Conservation (phyloP, 2,113 vertebrate genomes). For the Melozone crissalis region DNA sequence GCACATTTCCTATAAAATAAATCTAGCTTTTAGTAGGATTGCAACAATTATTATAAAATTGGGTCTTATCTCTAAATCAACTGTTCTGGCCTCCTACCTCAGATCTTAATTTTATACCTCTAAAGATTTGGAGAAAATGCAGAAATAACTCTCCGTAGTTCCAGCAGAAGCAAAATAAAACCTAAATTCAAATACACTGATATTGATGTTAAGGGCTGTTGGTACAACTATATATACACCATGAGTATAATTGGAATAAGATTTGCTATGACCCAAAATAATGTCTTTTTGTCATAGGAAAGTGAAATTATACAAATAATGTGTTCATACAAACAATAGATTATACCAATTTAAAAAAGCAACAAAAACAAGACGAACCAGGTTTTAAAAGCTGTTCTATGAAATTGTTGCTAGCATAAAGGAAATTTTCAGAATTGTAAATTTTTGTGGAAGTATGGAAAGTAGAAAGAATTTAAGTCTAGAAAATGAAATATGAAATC, state of each 20-base stretch:
- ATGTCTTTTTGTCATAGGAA: neutral
- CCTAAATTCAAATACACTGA: neutral
- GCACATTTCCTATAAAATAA: conserved; percentile 18
- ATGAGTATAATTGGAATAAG: neutral
- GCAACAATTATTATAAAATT: conserved; percentile 23
- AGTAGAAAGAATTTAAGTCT: neutral
- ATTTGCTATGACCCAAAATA: neutral
- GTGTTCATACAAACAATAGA: neutral
- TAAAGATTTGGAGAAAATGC: neutral
- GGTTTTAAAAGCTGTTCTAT: too few species aligned
- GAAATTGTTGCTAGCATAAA: neutral
- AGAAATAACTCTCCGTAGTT: neutral
- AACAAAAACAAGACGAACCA: neutral
- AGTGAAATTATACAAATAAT: neutral
- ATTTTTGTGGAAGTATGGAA: neutral
- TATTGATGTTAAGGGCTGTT: neutral
- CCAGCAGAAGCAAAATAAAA: neutral
- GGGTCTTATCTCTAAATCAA: neutral
- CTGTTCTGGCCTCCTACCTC: neutral
- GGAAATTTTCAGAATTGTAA: neutral
- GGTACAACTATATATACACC: neutral
- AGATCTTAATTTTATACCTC: neutral
- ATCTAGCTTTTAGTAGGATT: conserved; percentile 18
- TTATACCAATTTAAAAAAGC: rapidly evolving
- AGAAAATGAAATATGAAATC: neutral